These are phyloP conservation scores for Xylota sylvarum DNA, from an alignment of 2,888 invertebrate species.

Conservation along the genomic window DNA sequence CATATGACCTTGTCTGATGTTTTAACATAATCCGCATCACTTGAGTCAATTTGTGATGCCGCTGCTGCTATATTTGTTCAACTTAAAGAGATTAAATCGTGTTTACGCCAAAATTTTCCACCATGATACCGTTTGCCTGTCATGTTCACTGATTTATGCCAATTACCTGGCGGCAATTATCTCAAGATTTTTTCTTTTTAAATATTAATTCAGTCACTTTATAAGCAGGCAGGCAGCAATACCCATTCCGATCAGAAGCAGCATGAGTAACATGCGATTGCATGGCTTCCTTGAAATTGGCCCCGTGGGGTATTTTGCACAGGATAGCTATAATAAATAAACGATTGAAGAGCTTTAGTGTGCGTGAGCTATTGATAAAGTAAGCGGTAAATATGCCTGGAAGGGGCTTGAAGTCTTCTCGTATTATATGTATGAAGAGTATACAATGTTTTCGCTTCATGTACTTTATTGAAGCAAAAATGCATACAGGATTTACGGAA, in stretches of 20 bases:
- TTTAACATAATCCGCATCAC: constrained; percentile 34
- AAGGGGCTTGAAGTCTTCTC: constrained; percentile 11
- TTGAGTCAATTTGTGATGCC: constrained; percentile 27
- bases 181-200: constrained; percentile 78
- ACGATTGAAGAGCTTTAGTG: constrained; percentile 63
- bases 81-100: constrained; percentile 64
- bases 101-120: constrained; percentile 35
- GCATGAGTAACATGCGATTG: constrained; percentile 8
- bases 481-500: not conserved
- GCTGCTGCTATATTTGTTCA: constrained; percentile 12
- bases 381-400: constrained; percentile 52
- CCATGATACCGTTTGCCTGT: constrained; percentile 56
- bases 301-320: constrained; percentile 33
- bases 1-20: constrained; percentile 11
- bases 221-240: constrained; percentile 25
- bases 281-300: constrained; percentile 28
- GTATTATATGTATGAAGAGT: not conserved
- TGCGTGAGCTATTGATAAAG: constrained; percentile 68
- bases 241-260: not conserved
- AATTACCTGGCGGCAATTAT: constrained; percentile 80
- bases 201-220: constrained; percentile 69
- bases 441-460: not conserved
- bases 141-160: constrained; percentile 79
- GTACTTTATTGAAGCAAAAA: not conserved
- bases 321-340: constrained; percentile 63